Percentiles rank a stretch among this genome's conserved stretches.
phyloP scores from a whole-genome alignment of 2,797 vertebrate genomes.

The Gymnothorax javanicus region DNA sequence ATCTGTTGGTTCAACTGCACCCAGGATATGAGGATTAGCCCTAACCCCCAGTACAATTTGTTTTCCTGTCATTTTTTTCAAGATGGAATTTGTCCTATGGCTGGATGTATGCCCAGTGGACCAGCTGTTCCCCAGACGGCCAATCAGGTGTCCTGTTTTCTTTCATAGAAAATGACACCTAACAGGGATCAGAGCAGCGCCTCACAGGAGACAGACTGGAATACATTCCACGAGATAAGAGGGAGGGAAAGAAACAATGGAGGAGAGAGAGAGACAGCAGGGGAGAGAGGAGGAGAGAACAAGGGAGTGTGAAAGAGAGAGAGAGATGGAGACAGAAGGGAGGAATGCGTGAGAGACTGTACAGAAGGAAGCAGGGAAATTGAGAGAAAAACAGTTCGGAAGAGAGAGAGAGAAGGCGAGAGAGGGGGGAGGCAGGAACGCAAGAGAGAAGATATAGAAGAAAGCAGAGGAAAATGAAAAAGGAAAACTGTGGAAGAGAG shows the following conservation, averaged over 20 bases:
- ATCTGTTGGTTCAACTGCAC: constrained; percentile 61
- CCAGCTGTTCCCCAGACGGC: constrained; percentile 58
- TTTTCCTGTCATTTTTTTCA: constrained; percentile 51
- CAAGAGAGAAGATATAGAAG: background rate
- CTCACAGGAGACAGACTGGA: background rate
- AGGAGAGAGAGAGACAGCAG: background rate
- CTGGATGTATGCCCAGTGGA: constrained; percentile 46
- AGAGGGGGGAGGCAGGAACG: no score
- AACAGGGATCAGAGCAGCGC: constrained; percentile 18
- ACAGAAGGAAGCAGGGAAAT: no score
- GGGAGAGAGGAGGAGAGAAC: background rate
- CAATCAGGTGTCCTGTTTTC: background rate
- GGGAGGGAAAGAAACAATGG: background rate
- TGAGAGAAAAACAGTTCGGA: no score
- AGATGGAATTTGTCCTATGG: constrained; percentile 48
- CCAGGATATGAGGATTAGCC: constrained; percentile 58
- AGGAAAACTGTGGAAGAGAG: background rate
- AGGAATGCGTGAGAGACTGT: background rate
- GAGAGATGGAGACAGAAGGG: background rate
- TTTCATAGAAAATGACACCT: constrained; percentile 1
- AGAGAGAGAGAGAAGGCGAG: no score
- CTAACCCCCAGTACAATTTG: constrained; percentile 58
- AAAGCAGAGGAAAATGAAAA: background rate
- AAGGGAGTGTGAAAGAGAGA: background rate
- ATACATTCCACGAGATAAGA: constrained; percentile 19